Evolutionary conservation across 2,888 invertebrate species (phyloP), one percentile per base, ranked within the genome.

Genomic region (Listrodromus nycthemerus): DNA sequence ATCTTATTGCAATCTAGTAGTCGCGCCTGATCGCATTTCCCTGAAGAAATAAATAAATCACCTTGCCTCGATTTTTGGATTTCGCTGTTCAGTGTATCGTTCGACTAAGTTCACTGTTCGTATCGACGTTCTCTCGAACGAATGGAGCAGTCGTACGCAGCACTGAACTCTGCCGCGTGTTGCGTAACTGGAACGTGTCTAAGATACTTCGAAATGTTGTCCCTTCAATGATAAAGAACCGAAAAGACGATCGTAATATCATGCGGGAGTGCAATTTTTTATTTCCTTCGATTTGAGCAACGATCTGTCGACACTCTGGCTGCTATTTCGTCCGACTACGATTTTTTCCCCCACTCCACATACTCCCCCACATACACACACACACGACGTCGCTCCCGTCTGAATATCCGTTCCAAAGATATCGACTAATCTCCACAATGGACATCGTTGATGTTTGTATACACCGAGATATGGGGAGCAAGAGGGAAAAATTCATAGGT

Each of bases 91-190:
- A 13, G 61, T 33, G 16, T 74, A 63, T 63, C 73, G 30, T 30
- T 61, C 73, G 73, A n/a, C 61, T 19, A 61, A 63, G 30, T 61
- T 27, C 7, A 48, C 30, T 30, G 73, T 45, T 27, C n/a, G 65
- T 75, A 75, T 74, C 63, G 63, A 74, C 74, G 74, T 74, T 74
- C 74, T 48, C 16, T 33, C 61, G 45, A 63, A 48, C 30, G 21
- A 50, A 74, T 24, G 33, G 33, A 50, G 50, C 33, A 7, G 48
- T 65, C 21, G 48, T 30, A 37, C 27, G 65, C n/a, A 37, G 50
- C 27, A 30, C 37, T 19, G 21, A 13, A 33, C 4, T 65, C 52
- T 24, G 16, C 61, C 50, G 4, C n/a, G 16, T 33, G 52, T 75
- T 75, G 65, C 65, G 50, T 52, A 75, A 75, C 33, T 7, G 33